Evolutionary conservation across 2,113 vertebrate species (phyloP).

Genomic region (Anhinga anhinga): DNA sequence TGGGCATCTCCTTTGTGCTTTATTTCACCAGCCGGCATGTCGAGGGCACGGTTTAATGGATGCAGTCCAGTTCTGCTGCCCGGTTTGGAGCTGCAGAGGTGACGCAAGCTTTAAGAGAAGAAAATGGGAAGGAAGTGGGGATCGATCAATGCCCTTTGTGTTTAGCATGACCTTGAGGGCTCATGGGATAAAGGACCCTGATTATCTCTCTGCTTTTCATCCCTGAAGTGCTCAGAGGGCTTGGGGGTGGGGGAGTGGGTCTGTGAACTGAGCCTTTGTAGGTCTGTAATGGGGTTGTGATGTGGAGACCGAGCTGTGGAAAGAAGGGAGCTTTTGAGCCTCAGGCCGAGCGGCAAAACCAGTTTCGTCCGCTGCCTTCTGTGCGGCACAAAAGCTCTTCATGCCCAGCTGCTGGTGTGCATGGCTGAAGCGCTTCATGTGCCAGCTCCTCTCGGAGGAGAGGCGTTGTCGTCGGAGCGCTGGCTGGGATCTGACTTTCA

Average conservation of each 20-base stretch:
- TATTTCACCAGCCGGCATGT: not conserved
- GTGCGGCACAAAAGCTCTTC: not conserved
- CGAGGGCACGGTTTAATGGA: not conserved
- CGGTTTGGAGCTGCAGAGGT: not conserved
- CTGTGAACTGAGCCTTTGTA: constrained; percentile 39
- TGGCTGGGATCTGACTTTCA: not conserved
- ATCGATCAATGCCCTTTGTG: not conserved
- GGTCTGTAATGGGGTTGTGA: not conserved
- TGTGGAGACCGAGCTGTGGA: not conserved
- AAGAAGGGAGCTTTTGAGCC: not conserved
- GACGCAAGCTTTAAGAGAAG: not conserved
- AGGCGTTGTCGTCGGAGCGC: not conserved
- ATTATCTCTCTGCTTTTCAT: not conserved
- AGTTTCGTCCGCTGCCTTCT: not conserved
- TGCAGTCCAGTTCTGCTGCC: not conserved
- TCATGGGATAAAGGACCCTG: not conserved
- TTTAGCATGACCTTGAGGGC: not conserved
- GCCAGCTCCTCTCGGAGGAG: not conserved
- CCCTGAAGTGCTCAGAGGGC: not conserved
- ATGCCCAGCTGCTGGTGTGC: not conserved
- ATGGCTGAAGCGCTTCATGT: not conserved
- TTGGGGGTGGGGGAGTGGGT: not conserved
- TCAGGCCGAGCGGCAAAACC: not conserved
- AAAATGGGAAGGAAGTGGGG: not conserved
- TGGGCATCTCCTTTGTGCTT: not conserved